These are phyloP conservation scores for Drosophila tani DNA, from an alignment of 1,140 invertebrate genomes.

Conservation along the genomic window DNA sequence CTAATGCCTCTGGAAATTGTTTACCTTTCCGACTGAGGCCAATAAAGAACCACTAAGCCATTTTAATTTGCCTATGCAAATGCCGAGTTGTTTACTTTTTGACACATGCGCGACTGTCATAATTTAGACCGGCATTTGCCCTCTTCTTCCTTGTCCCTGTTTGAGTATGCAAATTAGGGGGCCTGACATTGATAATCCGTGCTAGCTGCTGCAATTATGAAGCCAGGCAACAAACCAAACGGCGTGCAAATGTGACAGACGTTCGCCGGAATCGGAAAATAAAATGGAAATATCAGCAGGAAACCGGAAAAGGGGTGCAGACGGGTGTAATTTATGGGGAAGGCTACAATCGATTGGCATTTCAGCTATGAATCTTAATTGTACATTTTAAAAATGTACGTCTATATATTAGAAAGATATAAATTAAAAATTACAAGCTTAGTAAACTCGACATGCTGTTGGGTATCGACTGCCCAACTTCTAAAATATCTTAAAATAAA, in stretches of 20 bases:
- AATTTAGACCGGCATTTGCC: constrained; percentile 23
- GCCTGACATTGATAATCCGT: constrained; percentile 72
- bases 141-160: constrained; percentile 16
- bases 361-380: not conserved
- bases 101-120: constrained; percentile 72
- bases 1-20: constrained; percentile 68
- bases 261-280: constrained; percentile 30
- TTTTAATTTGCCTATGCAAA: constrained; percentile 84
- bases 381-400: too few relatives aligned
- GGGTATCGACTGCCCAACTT: too few relatives aligned
- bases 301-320: constrained; percentile 25
- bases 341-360: not conserved
- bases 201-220: constrained; percentile 69
- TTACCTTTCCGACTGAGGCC: constrained; percentile 57
- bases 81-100: constrained; percentile 81
- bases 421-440: not conserved
- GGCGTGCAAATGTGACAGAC: constrained; percentile 79
- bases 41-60: constrained; percentile 60
- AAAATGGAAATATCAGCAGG: constrained; percentile 38
- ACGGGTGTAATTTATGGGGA: constrained; percentile 32
- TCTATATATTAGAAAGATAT: not conserved
- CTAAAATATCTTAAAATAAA: too few relatives aligned
- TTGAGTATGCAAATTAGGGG: constrained; percentile 75
- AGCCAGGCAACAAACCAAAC: constrained; percentile 62
- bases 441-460: too few relatives aligned